Evolutionary conservation across 2,113 vertebrate genomes (phyloP), one percentile per base, ranked within the genome.

Genomic region (Centropus unirufus): DNA sequence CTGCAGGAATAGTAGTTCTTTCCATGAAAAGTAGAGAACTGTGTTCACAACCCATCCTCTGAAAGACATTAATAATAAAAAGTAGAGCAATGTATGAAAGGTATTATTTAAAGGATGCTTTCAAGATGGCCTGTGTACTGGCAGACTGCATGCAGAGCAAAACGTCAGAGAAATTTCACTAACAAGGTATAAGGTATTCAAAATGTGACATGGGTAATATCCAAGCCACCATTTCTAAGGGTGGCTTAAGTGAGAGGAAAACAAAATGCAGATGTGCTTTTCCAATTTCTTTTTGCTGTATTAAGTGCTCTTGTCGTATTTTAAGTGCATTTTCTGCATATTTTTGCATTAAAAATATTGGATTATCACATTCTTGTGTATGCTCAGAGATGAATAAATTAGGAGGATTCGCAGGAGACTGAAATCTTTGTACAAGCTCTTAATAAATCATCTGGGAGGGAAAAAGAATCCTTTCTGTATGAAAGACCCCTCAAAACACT

Each of bases 271-370:
- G 93, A 93, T 85, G n/a, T 80, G 42, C 12, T 30, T 74, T 91
- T 86, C 39, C 64, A 67, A 51, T 86, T 93, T 80, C 32, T 85
- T 88, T 78, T 83, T 86, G 12, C 59, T 67, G 16, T 93, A 80
- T 83, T 88, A 68, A 63, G 24, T 78, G 66, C 86, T 85, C 44
- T 88, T 59, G 42, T 81, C 77, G 79, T 75, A 93, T 87, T 95
- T 80, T 36, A 89, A 93, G 79, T 59, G 75, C 36, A 67, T 94
- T 91, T 96, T 88, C 66, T 94, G 76, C 64, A 90, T 94, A 90
- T 88, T 93, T 97, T 96, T 96, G 61, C 85, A 88, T 94, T 93
- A 78, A 93, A 97, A 92, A 92, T 95, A 92, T 94, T 89, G 83
- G 76, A 57, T 90, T 95, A 90, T 82, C 68, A 92, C 76, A 83